Evolutionary conservation across 2,113 vertebrate species (phyloP).

Genomic region (Tachycineta bicolor): DNA sequence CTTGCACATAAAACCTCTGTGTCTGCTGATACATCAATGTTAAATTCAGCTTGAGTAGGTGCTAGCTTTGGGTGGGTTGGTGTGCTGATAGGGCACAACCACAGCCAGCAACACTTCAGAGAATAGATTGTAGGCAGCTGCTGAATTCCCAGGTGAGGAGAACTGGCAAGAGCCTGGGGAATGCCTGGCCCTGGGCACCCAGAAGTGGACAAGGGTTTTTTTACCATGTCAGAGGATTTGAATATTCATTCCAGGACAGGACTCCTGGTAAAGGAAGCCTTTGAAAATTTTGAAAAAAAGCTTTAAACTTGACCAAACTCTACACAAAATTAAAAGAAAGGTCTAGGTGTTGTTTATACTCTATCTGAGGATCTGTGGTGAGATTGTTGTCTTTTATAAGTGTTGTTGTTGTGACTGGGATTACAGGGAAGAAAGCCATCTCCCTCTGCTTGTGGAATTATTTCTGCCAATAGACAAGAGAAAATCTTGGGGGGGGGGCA

Average conservation of each 20-base stretch:
- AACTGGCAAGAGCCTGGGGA: not conserved
- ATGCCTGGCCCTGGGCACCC: not conserved
- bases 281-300: not conserved
- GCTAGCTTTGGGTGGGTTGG: not conserved
- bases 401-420: not conserved
- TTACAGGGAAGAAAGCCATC: not conserved
- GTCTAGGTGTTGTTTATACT: not conserved
- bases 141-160: not conserved
- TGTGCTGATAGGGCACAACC: not conserved
- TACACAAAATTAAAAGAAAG: not conserved
- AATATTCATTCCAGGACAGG: not conserved
- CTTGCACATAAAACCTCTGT: not conserved
- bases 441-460: not conserved
- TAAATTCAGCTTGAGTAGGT: not conserved
- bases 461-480: not conserved
- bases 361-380: not conserved
- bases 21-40: not conserved
- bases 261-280: not conserved
- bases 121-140: not conserved
- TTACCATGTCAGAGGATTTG: fast-evolving
- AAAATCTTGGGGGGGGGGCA: not conserved
- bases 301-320: not conserved
- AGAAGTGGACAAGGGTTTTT: not conserved
- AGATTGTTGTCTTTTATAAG: not conserved
- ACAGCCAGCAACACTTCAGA: not conserved